Conservation (phyloP, 2,113 vertebrate species). For the Colinus virginianus region DNA sequence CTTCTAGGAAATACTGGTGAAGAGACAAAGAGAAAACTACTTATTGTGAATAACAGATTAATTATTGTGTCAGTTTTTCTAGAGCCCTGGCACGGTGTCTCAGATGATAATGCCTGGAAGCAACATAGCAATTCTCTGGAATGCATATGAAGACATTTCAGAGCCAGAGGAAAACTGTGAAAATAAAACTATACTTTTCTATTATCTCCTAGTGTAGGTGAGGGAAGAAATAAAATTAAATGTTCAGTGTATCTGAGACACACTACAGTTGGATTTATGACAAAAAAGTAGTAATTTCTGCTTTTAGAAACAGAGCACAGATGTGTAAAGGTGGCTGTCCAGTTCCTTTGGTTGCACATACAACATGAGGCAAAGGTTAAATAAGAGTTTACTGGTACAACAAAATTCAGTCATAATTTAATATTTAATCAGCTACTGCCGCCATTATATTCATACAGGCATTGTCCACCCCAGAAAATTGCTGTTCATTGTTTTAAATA, state of each 20-base stretch:
- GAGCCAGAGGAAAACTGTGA: slow-evolving; percentile 27
- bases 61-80: slow-evolving; percentile 36
- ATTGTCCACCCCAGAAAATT: not conserved
- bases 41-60: slow-evolving; percentile 12
- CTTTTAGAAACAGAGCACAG: not conserved
- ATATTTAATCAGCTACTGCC: not conserved
- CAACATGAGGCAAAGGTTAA: not conserved
- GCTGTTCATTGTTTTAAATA: not conserved
- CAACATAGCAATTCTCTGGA: slow-evolving; percentile 19
- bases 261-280: not conserved
- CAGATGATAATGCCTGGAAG: slow-evolving; percentile 48
- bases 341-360: not conserved
- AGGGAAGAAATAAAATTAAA: slow-evolving; percentile 19
- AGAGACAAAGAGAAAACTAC: slow-evolving; percentile 9
- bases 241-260: not conserved
- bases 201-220: not conserved
- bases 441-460: not conserved
- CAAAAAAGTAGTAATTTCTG: not conserved
- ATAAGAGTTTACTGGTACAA: not conserved
- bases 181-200: slow-evolving; percentile 37
- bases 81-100: not conserved
- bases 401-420: not conserved
- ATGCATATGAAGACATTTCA: slow-evolving; percentile 39
- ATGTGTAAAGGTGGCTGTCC: not conserved
- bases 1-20: slow-evolving; percentile 35